These are phyloP conservation scores for Gryllus bimaculatus DNA, from an alignment of 1,140 invertebrate species.

Conservation along the genomic window DNA sequence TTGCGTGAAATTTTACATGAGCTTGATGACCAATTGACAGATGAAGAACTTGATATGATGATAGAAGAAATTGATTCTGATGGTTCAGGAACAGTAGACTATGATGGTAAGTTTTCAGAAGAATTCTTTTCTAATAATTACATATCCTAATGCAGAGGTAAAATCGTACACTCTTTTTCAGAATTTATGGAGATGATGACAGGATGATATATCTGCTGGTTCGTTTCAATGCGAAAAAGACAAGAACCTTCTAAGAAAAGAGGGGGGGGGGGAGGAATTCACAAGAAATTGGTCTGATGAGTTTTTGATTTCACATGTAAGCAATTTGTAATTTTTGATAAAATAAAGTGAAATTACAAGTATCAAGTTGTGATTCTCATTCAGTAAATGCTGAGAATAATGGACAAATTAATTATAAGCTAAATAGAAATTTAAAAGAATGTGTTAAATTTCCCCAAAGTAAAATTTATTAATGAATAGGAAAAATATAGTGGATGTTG, in stretches of 20 bases:
- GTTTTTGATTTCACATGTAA: neutral
- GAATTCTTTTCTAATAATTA: neutral
- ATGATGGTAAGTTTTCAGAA: constrained; percentile 48
- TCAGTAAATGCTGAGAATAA: neutral
- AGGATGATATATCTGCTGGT: constrained; percentile 35
- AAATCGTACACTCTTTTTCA: constrained; percentile 44
- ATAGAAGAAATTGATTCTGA: constrained; percentile 95
- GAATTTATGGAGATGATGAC: constrained; percentile 97
- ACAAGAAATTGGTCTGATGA: neutral
- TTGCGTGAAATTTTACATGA: constrained; percentile 84
- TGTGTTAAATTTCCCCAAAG: too few species aligned
- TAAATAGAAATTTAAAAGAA: too few species aligned
- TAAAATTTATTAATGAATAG: too few species aligned
- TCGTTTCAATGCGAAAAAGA: neutral
- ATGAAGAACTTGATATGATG: constrained; percentile 87
- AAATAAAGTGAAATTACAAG: neutral
- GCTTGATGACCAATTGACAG: constrained; percentile 84
- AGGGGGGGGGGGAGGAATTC: neutral
- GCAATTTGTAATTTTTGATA: neutral
- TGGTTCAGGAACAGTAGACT: constrained; percentile 77
- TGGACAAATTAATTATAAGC: too few species aligned
- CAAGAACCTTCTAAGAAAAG: neutral
- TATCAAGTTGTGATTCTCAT: neutral
- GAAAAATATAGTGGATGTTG: too few species aligned
- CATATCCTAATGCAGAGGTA: too few species aligned